phyloP scores from a whole-genome alignment of 2,797 vertebrate species.

The Sebastes cheni region DNA sequence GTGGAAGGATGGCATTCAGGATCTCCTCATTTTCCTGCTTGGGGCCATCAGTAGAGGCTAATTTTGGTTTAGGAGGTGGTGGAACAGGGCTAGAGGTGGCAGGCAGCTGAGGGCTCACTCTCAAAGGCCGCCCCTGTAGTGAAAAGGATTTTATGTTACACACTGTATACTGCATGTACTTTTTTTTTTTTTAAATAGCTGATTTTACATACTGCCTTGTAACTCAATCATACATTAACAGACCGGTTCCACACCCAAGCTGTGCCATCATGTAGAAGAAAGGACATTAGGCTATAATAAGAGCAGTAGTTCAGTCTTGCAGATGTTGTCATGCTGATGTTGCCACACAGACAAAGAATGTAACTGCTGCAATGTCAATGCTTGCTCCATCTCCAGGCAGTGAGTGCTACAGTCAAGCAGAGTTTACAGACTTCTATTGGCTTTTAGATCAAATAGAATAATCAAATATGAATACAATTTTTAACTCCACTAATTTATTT shows the following conservation, averaged over 20 bases:
- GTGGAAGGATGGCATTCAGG: slow-evolving; percentile 90
- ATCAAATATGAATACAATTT: background rate
- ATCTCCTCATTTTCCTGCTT: slow-evolving; percentile 87
- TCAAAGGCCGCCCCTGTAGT: slow-evolving; percentile 80
- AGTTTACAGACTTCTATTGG: background rate
- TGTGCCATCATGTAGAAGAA: background rate
- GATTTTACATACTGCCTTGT: background rate
- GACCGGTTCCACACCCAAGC: background rate
- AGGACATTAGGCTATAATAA: background rate
- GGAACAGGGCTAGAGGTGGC: slow-evolving; percentile 71
- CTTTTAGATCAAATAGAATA: background rate
- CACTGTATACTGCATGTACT: background rate
- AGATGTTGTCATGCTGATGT: background rate
- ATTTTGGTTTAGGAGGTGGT: slow-evolving; percentile 82
- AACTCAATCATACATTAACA: background rate
- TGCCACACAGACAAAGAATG: background rate
- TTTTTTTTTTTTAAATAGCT: background rate
- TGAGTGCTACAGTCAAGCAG: background rate
- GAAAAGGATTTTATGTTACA: background rate
- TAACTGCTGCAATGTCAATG: background rate
- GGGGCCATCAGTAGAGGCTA: slow-evolving; percentile 58
- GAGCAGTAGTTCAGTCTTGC: background rate
- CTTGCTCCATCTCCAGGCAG: background rate
- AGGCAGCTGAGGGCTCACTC: slow-evolving; percentile 73
- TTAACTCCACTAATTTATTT: too few relatives aligned